A percentile compares a stretch with the other conserved stretches of the same genome.
phyloP scores from a whole-genome alignment of 2,888 invertebrate genomes.

The Caenorhabditis panamensis region DNA sequence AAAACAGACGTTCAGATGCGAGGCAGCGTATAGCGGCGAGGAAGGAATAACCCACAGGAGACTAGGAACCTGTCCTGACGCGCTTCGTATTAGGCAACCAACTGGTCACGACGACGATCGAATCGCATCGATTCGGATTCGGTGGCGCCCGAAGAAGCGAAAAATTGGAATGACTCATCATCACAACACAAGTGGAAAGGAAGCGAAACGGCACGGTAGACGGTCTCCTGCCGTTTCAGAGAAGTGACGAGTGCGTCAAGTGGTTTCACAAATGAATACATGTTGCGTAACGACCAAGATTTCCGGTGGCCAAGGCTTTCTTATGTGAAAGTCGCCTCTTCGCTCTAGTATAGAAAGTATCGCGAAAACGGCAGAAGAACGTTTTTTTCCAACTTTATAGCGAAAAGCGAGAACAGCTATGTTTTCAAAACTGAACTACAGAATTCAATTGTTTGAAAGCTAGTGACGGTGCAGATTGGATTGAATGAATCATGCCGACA shows the following conservation, averaged over 20 bases:
- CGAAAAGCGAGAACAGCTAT: background rate
- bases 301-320: constrained; percentile 3
- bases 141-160: constrained; percentile 7
- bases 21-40: constrained; percentile 16
- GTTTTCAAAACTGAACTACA: too few species aligned
- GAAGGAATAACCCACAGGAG: constrained; percentile 34
- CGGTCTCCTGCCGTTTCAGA: background rate
- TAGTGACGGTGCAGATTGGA: too few species aligned
- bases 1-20: constrained; percentile 7
- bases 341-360: too few species aligned
- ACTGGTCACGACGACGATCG: constrained; percentile 40
- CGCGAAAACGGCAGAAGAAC: too few species aligned
- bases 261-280: constrained; percentile 25
- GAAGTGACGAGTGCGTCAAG: constrained; percentile 5
- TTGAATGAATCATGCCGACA: too few species aligned
- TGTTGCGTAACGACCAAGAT: constrained; percentile 2
- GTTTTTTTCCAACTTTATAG: too few species aligned
- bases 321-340: too few species aligned
- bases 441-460: too few species aligned
- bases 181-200: constrained; percentile 42
- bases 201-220: background rate
- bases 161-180: constrained; percentile 40
- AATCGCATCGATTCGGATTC: constrained; percentile 43
- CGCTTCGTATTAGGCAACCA: constrained; percentile 47
- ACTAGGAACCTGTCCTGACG: constrained; percentile 44